Percentiles rank a stretch among this genome's conserved stretches.
Evolutionary conservation across 1,140 invertebrate species (phyloP).

Genomic region (Drosophila kurseongensis): DNA sequence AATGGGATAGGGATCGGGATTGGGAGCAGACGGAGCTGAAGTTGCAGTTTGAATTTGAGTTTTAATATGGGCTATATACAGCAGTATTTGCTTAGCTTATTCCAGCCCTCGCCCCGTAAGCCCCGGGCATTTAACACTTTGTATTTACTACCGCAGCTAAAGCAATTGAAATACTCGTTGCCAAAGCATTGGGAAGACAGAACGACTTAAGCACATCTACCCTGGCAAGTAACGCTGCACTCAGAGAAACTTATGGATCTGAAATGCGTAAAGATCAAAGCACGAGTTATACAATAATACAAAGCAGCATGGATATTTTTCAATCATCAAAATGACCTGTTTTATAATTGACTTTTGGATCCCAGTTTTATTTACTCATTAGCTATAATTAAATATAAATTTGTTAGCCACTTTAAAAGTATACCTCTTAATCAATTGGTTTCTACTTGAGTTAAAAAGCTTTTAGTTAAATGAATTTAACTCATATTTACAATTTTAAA

Average conservation of each 20-base stretch:
- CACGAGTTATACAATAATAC: neutral
- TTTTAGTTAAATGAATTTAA: too few species aligned
- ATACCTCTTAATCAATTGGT: too few species aligned
- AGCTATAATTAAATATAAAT: too few species aligned
- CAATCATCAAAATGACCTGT: too few species aligned
- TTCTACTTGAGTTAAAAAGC: too few species aligned
- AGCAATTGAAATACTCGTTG: conserved; percentile 40
- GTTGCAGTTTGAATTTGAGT: conserved; percentile 45
- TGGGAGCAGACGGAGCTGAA: conserved; percentile 14
- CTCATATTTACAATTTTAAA: too few species aligned
- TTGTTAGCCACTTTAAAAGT: too few species aligned
- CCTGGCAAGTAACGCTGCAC: conserved; percentile 48
- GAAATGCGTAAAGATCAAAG: neutral
- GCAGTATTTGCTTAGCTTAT: conserved; percentile 58
- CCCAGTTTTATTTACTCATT: too few species aligned
- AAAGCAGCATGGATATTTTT: neutral
- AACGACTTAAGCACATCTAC: conserved; percentile 66
- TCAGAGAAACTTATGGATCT: neutral
- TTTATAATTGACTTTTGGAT: too few species aligned
- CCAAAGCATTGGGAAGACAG: conserved; percentile 23
- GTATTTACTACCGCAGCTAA: conserved; percentile 62
- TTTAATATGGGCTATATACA: conserved; percentile 58
- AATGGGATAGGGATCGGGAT: conserved; percentile 17
- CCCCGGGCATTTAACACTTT: conserved; percentile 73
- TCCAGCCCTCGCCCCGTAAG: conserved; percentile 18